Evolutionary conservation across 2,797 vertebrate genomes (phyloP).

Genomic region (Paramormyrops hopkinsi): DNA sequence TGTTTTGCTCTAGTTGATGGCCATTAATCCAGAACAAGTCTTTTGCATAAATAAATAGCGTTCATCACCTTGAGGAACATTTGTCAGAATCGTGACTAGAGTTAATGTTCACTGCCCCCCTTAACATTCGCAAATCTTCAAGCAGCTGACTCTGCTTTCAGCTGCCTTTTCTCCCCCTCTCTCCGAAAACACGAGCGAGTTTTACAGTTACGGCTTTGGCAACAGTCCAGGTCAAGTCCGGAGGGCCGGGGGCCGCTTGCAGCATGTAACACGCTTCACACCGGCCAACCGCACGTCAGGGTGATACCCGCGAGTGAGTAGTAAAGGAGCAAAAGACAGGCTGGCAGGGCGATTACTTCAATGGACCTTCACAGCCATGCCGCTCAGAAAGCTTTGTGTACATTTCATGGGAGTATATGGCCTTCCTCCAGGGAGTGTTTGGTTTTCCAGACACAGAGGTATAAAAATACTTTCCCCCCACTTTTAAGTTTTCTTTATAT

Average conservation of each 20-base stretch:
- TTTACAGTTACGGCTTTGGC: conserved; percentile 60
- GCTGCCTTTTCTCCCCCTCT: conserved; percentile 42
- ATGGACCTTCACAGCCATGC: conserved; percentile 24
- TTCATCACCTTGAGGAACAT: neutral
- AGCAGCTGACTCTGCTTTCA: conserved; percentile 55
- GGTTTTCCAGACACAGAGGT: conserved; percentile 1
- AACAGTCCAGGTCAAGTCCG: conserved; percentile 36
- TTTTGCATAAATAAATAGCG: neutral
- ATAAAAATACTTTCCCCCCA: neutral
- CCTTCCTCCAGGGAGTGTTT: neutral
- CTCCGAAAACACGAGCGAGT: conserved; percentile 59
- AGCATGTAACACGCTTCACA: neutral
- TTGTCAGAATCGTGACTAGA: neutral
- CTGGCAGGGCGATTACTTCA: conserved; percentile 22
- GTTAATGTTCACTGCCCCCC: neutral
- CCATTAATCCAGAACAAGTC: neutral
- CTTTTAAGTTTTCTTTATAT: neutral
- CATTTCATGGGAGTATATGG: neutral
- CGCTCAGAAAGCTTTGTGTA: conserved; percentile 24
- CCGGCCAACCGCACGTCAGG: conserved; percentile 23
- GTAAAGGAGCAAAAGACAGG: conserved; percentile 30
- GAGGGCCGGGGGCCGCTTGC: conserved; percentile 23
- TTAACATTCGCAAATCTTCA: conserved; percentile 21
- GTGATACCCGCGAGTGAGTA: conserved; percentile 24
- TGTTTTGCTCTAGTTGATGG: neutral